Percentiles rank a stretch among this genome's conserved stretches.
phyloP scores from a whole-genome alignment of 2,113 vertebrate species.

The Rhea pennata region DNA sequence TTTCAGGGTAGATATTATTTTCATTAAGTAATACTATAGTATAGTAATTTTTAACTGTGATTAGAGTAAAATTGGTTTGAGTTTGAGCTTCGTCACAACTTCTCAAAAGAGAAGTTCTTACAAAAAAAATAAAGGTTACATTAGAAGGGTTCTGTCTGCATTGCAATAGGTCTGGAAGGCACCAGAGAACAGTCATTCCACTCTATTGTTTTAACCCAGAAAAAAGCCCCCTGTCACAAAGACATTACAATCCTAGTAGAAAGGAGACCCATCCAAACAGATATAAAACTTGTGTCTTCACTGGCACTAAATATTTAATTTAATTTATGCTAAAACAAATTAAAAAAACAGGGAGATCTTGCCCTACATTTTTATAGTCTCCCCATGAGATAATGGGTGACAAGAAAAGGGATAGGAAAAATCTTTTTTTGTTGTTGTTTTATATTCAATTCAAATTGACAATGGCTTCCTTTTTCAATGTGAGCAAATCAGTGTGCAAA shows the following conservation, averaged over 20 bases:
- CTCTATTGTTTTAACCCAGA: not conserved
- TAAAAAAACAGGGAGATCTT: not conserved
- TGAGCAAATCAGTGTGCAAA: not conserved
- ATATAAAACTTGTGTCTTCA: not conserved
- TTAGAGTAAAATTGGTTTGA: not conserved
- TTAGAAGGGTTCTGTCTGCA: not conserved
- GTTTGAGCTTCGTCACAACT: not conserved
- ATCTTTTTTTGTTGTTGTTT: not conserved
- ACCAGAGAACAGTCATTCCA: not conserved
- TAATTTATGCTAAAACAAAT: not conserved
- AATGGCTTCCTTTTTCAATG: not conserved
- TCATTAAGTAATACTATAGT: not conserved
- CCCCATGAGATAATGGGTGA: not conserved
- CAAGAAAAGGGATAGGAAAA: not conserved
- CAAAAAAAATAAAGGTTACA: not conserved
- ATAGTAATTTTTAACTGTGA: not conserved
- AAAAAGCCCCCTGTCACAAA: not conserved
- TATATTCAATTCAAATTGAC: not conserved
- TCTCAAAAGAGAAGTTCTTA: not conserved
- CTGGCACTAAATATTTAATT: not conserved
- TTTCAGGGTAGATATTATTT: not conserved
- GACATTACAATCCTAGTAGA: not conserved
- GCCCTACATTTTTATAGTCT: not conserved
- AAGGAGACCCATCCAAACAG: not conserved
- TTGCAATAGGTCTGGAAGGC: not conserved